Evolutionary conservation across 2,888 invertebrate genomes (phyloP), one percentile per base, ranked within the genome.

Genomic region (Melolontha melolontha): DNA sequence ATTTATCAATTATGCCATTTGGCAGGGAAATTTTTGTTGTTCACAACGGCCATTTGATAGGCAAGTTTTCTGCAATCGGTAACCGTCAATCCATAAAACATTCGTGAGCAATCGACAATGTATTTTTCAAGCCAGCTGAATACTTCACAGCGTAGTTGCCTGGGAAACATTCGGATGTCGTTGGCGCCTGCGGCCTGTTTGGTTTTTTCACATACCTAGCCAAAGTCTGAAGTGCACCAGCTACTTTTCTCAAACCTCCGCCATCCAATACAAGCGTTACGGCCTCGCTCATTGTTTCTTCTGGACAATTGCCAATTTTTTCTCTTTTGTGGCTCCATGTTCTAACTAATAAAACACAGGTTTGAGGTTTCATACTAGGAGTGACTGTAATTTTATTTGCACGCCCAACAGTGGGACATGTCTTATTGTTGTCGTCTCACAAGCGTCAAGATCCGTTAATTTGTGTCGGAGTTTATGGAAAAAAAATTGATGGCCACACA

Each of bases 1-100:
- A 59, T 57, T 68, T 75, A 64, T 4, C 69, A 63, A 11, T 65
- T 14, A 49, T 63, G 17, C 75, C 74, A 75, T 34, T 50, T 70
- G 65, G 51, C 49, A 47, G 71, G 75, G 29, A 69, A 67, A 17
- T 40, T 70, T 14, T 69, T 44, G 10, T 70, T 71, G 66, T 72
- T 71, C 41, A 74, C n/a, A n/a, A n/a, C n/a, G n/a, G n/a, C n/a
- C n/a, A n/a, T n/a, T n/a, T n/a, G n/a, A n/a, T n/a, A n/a, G 10
- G 72, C 73, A 12, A 75, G 55, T 66, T 69, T 59, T 59, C 71
- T 54, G 40, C 69, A 71, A 57, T 54, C 72, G 42, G 16, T 63
- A 22, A 67, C 17, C 57, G 64, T 51, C 17, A 75, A 55, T 34
- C 71, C 75, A 67, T 75, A 70, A 71, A 68, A 72, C 67, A 71